Evolutionary conservation across 2,888 invertebrate genomes (phyloP).

Genomic region (Lasioglossum villosulum): DNA sequence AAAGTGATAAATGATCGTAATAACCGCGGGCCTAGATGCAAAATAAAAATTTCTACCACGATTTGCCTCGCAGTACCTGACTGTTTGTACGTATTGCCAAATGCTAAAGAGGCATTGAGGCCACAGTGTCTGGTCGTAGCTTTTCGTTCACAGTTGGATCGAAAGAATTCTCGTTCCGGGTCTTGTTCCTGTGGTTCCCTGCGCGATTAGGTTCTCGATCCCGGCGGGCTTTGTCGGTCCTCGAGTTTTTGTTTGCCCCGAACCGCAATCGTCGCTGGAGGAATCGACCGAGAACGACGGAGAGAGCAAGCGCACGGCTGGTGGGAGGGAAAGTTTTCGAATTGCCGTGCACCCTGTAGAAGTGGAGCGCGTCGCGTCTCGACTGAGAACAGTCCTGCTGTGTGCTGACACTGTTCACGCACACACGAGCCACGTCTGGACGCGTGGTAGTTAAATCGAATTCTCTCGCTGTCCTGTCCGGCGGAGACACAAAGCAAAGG

Average conservation of each 20-base stretch:
- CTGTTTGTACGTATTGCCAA: background rate
- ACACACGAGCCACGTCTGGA: slow-evolving; percentile 62
- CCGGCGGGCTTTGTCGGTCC: background rate
- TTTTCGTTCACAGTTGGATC: background rate
- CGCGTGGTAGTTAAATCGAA: slow-evolving; percentile 78
- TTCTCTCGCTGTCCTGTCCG: slow-evolving; percentile 76
- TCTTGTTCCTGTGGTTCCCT: background rate
- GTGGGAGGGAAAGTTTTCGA: slow-evolving; percentile 24
- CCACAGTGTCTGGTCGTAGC: background rate
- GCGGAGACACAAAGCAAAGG: slow-evolving; percentile 80
- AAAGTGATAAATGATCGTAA: background rate
- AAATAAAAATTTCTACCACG: background rate
- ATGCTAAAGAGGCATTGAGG: background rate
- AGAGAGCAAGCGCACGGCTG: background rate
- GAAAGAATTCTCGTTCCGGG: background rate
- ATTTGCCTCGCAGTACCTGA: background rate
- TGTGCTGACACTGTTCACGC: slow-evolving; percentile 50
- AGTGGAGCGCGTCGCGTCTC: slow-evolving; percentile 29
- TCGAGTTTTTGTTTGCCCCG: background rate
- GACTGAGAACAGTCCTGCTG: background rate
- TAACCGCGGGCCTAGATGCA: too few species aligned
- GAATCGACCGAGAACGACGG: background rate
- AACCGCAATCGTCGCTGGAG: background rate
- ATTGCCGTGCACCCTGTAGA: slow-evolving; percentile 66
- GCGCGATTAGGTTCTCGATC: background rate